Evolutionary conservation across 1,140 invertebrate genomes (phyloP), one percentile per base, ranked within the genome.

Genomic region (Drosophila nasuta): DNA sequence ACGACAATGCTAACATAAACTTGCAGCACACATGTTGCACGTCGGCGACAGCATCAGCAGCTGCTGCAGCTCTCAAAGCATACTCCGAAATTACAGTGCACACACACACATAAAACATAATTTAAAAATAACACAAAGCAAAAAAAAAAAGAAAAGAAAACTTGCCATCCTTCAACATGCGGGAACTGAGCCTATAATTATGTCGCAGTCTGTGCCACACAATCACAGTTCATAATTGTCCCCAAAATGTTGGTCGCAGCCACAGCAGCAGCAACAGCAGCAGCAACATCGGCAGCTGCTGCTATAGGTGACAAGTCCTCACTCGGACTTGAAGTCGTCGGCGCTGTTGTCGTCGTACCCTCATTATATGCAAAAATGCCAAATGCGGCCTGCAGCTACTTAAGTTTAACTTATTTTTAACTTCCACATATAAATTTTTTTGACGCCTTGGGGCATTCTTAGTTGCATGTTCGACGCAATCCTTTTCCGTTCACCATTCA

Each of bases 361-460:
- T 88, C 85, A 88, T 88, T 88, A 88, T 88, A 88, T 88, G 85
- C 85, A 85, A 88, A 88, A 89, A 83, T 78, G 86, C 70, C 81
- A 69, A 79, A 76, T 67, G 66, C 74, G 46, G 80, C 67, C 77
- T 54, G 41, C 45, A 81, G 85, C 85, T 74, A 89, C 81, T 89
- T 82, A 81, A 89, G 82, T 79, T 89, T 85, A 89, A 88, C 86
- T 89, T 88, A 88, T 88, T 89, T 88, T 89, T 89, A 88, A 88
- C 85, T 88, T 89, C 81, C 86, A 89, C 77, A 86, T 73, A 76
- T 73, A 76, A 60, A 63, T 63, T 85, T 74, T 70, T 52, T 78
- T 48, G 60, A 41, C 45, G 70, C 74, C 76, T n/a, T 35, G 59
- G 30, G 73, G 72, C 79, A 79, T 81, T 88, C 85, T 88, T 89